phyloP scores from a whole-genome alignment of 1,140 invertebrate genomes.

The Pemphigus obesinymphae region DNA sequence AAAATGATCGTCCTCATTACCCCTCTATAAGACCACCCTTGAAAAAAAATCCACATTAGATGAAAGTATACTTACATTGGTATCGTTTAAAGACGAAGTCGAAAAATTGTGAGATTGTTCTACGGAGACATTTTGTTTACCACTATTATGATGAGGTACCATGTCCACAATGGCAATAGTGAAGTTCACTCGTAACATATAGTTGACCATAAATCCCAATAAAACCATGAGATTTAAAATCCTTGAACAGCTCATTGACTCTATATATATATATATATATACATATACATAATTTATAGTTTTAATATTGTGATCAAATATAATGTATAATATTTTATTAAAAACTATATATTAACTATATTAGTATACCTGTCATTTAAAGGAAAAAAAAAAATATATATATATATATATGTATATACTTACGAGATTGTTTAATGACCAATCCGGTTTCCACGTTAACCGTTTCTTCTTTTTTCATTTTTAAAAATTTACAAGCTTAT shows the following conservation, averaged over 20 bases:
- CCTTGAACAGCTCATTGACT: conserved; percentile 67
- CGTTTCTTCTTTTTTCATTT: neutral
- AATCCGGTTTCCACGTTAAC: neutral
- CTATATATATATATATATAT: conserved; percentile 51
- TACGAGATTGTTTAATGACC: neutral
- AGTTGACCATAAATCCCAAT: conserved; percentile 80
- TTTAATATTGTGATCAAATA: neutral
- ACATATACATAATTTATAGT: neutral
- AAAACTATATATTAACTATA: no score
- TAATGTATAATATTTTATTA: neutral
- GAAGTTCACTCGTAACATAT: conserved; percentile 80
- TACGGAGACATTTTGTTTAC: conserved; percentile 2
- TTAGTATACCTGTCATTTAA: no score
- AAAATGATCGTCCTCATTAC: no score
- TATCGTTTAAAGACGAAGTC: neutral
- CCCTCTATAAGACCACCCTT: no score
- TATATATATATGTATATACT: no score
- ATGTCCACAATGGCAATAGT: conserved; percentile 86
- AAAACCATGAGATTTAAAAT: conserved; percentile 79
- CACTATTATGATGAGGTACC: conserved; percentile 54
- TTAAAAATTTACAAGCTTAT: neutral
- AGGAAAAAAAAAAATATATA: no score
- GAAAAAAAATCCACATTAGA: neutral
- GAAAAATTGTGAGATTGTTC: neutral
- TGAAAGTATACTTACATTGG: conserved; percentile 28